Base-by-base conservation (phyloP, 2,888 invertebrate genomes). In the Drosophila mercatorum region DNA sequence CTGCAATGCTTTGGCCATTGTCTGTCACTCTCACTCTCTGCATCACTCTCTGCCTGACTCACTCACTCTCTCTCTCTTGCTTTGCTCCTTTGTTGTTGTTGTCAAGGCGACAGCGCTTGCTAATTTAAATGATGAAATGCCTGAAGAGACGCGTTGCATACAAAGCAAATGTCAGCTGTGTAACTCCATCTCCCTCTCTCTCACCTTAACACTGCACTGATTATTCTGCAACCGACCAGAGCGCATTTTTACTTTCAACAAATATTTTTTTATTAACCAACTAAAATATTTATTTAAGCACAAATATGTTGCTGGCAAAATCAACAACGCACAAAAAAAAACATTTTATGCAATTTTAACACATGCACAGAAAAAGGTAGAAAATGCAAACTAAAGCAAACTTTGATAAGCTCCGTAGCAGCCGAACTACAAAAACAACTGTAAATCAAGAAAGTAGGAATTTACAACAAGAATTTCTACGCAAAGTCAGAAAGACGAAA, bases 261-360 rank as follows among this genome's bases (percentile, higher is more conserved):
- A n/a, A 10, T 28, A 11, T 55, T 34, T 34, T 10, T 36, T 14
- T 63, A 46, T 38, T 44, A 22, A 40, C 59, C 55, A 51, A 52
- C 46, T 36, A 65, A 70, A 80, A 86, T 88, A 84, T 84, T 88
- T 88, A 83, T 86, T 86, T 88, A 84, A 86, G 83, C 81, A 88
- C 76, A 83, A 86, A 83, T 80, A 81, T 73, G 78, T 60, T 83
- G 73, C 78, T 56, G 71, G 73, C 31, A 68, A 68, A 73, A 75
- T 74, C 70, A 78, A 85, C 83, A 72, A 71, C 58, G 75, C 22
- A 22, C 22, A 61, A 40, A 59, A 44, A n/a, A 31, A 31, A 22
- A 36, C 44, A 57, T 57, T 76, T 65, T 58, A 59, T 66, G 38
- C 46, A 65, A 51, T 60, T 65, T 70, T 31, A 63, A 57, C 73